Evolutionary conservation across 1,140 invertebrate species (phyloP), one percentile per base, ranked within the genome.

Genomic region (Drosophila burlai): DNA sequence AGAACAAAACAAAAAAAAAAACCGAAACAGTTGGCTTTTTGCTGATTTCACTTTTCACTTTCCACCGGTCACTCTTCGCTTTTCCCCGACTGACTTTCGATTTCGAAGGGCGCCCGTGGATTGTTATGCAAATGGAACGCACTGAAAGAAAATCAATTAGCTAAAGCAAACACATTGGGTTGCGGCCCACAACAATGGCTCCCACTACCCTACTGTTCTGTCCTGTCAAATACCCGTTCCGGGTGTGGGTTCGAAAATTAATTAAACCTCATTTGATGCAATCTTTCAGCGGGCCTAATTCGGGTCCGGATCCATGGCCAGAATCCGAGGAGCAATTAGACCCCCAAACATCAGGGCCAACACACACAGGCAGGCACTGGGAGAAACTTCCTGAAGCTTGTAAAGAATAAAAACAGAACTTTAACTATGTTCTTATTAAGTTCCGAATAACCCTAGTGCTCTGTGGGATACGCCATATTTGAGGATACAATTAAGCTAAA

Each of bases 131-230:
- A 87, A 87, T 84, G 77, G 31, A 84, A 68, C 73, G 69, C 78
- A 84, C 73, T 90, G 84, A 89, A 89, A 89, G 84, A 89, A 90
- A 89, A 89, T 89, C 85, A 89, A 89, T 89, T 89, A 89, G 78
- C 84, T 89, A 66, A 78, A 81, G 78, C 87, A 89, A 89, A 89
- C 85, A 87, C 63, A 57, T 9, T 5, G 34, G 50, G 61, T 57
- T 46, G 57, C 55, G 57, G 55, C 45, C 34, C 45, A 81, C 36
- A 74, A 79, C 76, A 79, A 79, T 78, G 57, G 24, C 31, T 45
- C 21, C 38, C 31, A 34, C 69, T 38, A 0, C 21, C 15, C 2
- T 0, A 5, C 11, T 10, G 18, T 36, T 24, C 43, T 29, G 59
- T 67, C 59, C 75, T 83, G 81, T 83, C 64, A 76, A 76, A 65